Evolutionary conservation across 2,797 vertebrate genomes (phyloP), one percentile per base, ranked within the genome.

Genomic region (Oryzias sinensis): DNA sequence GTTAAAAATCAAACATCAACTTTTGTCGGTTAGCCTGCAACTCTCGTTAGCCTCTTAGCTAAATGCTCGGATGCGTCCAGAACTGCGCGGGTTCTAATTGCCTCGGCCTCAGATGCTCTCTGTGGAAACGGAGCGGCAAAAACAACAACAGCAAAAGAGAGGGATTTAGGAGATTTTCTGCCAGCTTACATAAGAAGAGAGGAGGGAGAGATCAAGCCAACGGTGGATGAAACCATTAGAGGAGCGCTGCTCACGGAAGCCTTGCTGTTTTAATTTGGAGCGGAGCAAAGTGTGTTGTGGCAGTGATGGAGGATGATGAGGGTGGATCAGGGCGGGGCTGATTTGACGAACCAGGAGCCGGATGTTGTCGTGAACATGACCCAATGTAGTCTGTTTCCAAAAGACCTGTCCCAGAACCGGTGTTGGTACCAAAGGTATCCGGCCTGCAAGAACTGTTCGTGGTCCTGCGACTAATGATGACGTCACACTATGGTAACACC

Each of bases 81-180:
- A 73, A 65, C 59, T 76, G 91, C 89, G 29, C 80, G 76, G 68
- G 81, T 86, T 95, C 94, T 94, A 94, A 95, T 96, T 94, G 94
- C 93, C 82, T 76, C 80, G 90, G 90, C 82, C 91, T 95, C 93
- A 88, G 92, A 92, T 91, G 90, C 81, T 89, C 84, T 89, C 90
- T 24, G 53, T 37, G 9, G 9, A 64, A 67, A 65, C 63, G 56
- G 61, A 63, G 53, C 46, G 50, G 62, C 77, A 73, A 93, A 88
- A 91, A 85, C 87, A 93, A 92, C 90, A 92, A 91, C 82, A 63
- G 84, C 89, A 87, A 84, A 90, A 90, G 87, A 89, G 88, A 74
- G 91, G 93, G 94, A 90, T 94, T 93, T 84, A 90, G 85, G 91
- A 87, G 90, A 85, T 90, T 93, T 94, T 90, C 82, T 87, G 84